Percentiles rank a stretch among this genome's conserved stretches.
Conservation (phyloP, 2,888 invertebrate species). For the Plagodis pulveraria region DNA sequence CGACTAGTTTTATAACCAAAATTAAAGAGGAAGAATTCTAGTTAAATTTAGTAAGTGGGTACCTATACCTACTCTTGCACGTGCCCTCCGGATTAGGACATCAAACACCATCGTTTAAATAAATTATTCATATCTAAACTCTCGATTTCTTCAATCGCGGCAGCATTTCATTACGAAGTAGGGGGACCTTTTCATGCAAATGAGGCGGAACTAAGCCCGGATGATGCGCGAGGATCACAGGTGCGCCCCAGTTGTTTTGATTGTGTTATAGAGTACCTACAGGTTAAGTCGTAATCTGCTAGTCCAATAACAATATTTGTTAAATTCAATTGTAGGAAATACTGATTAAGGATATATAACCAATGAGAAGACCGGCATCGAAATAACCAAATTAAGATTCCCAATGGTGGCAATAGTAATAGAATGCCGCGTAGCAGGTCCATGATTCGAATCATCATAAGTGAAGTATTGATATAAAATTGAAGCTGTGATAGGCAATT, state of each 20-base stretch:
- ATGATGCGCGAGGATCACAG: conserved; percentile 27
- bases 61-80: no score
- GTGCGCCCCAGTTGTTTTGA: conserved; percentile 36
- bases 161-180: conserved; percentile 26
- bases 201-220: conserved; percentile 31
- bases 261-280: conserved; percentile 30
- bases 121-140: conserved; percentile 28
- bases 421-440: no score
- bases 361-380: no score
- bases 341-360: neutral
- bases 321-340: conserved; percentile 1
- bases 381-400: no score
- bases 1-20: no score
- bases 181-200: conserved; percentile 36
- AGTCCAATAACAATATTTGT: conserved; percentile 18
- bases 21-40: no score
- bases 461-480: no score
- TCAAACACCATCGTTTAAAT: conserved; percentile 10
- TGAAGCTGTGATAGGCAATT: no score
- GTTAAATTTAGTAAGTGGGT: no score
- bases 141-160: conserved; percentile 29
- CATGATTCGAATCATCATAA: no score
- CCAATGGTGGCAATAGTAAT: no score
- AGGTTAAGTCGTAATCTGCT: conserved; percentile 24
- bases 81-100: conserved; percentile 4